phyloP scores from a whole-genome alignment of 2,113 vertebrate species.

The Chaetodon auriga region DNA sequence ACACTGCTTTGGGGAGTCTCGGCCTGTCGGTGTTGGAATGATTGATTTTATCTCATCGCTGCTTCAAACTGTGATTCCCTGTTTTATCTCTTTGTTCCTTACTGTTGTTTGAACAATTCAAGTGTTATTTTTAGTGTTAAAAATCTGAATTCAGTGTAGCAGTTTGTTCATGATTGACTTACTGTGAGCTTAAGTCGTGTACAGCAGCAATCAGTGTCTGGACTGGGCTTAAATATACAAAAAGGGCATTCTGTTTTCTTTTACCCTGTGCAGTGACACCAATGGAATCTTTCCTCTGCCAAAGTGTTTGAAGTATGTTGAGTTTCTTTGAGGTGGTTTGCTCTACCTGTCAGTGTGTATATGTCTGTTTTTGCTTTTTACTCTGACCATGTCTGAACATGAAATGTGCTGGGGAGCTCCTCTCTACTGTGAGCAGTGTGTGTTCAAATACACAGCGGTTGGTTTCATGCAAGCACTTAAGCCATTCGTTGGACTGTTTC shows the following conservation, averaged over 20 bases:
- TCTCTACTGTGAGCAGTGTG: conserved; percentile 68
- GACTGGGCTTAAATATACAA: conserved; percentile 23
- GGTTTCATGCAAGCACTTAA: conserved; percentile 71
- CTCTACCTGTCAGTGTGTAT: conserved; percentile 36
- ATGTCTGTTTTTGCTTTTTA: conserved; percentile 15
- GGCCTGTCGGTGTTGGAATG: background rate
- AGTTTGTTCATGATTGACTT: conserved; percentile 65
- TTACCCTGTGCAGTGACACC: conserved; percentile 47
- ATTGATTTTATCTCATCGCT: background rate
- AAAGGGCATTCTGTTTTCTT: conserved; percentile 59
- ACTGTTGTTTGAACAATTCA: conserved; percentile 58
- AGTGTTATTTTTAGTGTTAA: conserved; percentile 52
- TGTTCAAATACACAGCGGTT: conserved; percentile 47
- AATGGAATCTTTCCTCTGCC: conserved; percentile 67
- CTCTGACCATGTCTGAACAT: conserved; percentile 49
- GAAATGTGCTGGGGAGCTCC: conserved; percentile 57
- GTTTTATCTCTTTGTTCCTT: conserved; percentile 39
- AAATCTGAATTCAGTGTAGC: conserved; percentile 48
- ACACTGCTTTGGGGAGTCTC: background rate
- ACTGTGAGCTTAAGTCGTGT: conserved; percentile 67
- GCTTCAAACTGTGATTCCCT: conserved; percentile 7
- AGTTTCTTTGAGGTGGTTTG: background rate
- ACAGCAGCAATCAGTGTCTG: conserved; percentile 49
- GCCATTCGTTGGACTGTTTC: conserved; percentile 77
- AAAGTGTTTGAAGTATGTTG: conserved; percentile 56